A percentile compares a stretch with the other conserved stretches of the same genome.
Conservation (phyloP, 2,888 invertebrate genomes). For the Agriotes lineatus region DNA sequence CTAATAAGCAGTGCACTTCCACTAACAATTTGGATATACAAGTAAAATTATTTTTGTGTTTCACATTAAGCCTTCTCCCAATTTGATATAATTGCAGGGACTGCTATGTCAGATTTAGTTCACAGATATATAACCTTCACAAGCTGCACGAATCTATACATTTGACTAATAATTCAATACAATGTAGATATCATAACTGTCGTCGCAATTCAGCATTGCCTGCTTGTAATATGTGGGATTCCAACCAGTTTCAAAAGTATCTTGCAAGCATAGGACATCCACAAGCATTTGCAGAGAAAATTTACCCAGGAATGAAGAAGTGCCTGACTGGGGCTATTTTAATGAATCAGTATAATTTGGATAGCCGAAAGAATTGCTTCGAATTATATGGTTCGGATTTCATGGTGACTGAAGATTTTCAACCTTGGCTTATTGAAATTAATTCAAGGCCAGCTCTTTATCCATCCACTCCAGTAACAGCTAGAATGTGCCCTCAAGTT, state of each 20-base stretch:
- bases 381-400: conserved; percentile 95
- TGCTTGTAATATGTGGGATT: conserved; percentile 87
- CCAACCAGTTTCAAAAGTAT: conserved; percentile 75
- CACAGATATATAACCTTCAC: conserved; percentile 81
- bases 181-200: conserved; percentile 76
- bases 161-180: conserved; percentile 89
- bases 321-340: conserved; percentile 85
- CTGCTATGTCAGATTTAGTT: conserved; percentile 89
- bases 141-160: conserved; percentile 89
- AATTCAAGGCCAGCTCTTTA: conserved; percentile 90
- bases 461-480: conserved; percentile 86
- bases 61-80: not conserved
- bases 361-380: conserved; percentile 80
- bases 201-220: conserved; percentile 76
- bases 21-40: conserved; percentile 89
- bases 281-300: conserved; percentile 77
- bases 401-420: conserved; percentile 85
- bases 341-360: conserved; percentile 80
- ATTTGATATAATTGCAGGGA: too few species aligned
- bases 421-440: conserved; percentile 93
- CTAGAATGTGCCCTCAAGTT: conserved; percentile 83
- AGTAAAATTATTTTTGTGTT: conserved; percentile 60
- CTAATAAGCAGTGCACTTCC: conserved; percentile 83
- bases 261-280: conserved; percentile 70
- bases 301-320: conserved; percentile 89